Evolutionary conservation across 2,113 vertebrate genomes (phyloP).

Genomic region (Origma solitaria): DNA sequence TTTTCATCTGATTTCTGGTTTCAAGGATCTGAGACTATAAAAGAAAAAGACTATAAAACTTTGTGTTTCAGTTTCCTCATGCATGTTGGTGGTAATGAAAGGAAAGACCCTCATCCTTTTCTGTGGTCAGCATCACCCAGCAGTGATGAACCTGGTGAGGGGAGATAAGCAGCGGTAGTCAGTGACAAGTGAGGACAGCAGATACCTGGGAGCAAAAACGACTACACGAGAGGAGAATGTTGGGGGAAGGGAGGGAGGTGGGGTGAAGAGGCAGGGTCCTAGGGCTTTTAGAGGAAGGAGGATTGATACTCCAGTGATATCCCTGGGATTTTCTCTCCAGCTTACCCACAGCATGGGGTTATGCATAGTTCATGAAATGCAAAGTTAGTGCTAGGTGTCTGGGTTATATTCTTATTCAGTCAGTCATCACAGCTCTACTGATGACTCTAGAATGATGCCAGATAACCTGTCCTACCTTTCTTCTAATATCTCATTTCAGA

Average conservation of each 20-base stretch:
- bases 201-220: background rate
- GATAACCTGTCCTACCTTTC: background rate
- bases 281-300: background rate
- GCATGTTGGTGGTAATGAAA: background rate
- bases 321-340: background rate
- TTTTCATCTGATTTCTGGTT: background rate
- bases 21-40: background rate
- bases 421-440: background rate
- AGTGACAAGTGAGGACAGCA: background rate
- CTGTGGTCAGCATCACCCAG: background rate
- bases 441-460: background rate
- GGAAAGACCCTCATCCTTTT: background rate
- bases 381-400: background rate
- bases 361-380: too few relatives aligned
- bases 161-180: background rate
- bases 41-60: too few relatives aligned
- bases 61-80: background rate
- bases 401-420: background rate
- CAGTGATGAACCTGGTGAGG: background rate
- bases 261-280: background rate
- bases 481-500: background rate
- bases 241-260: background rate
- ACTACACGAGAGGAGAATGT: rapidly evolving
- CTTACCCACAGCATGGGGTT: rapidly evolving
- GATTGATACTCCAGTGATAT: background rate